Evolutionary conservation across 2,797 vertebrate genomes (phyloP), one percentile per base, ranked within the genome.

Genomic region (Falco concolor): DNA sequence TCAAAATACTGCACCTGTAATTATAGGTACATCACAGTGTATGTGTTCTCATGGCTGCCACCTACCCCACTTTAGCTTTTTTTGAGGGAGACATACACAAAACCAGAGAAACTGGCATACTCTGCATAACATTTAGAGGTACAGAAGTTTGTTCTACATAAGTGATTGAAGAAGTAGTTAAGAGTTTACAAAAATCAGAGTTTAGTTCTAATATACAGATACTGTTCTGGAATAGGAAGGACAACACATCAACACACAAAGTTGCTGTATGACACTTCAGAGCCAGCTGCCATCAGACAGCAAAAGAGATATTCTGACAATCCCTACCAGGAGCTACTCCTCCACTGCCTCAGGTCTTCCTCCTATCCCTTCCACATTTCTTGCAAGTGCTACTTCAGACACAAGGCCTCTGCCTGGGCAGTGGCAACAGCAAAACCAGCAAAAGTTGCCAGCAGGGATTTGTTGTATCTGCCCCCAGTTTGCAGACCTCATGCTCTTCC

Each of bases 51-150:
- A 28, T 5, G 44, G 15, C 27, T 14, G 54, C 11, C 32, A 8
- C 30, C 4, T 8, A 5, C 2, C 3, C 2, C 10, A 28, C 38
- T 6, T 21, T 8, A 6, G 0, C 9, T 56, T 7, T 28, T 65
- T 52, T 49, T 57, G 27, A 54, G 50, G 21, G 7, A 80, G 60
- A 65, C 10, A 23, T 6, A 47, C 2, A 19, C 2, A 68, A 19
- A 54, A 5, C 40, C 23, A 84, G 13, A 56, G 7, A 65, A 32
- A 49, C 45, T 79, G 24, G 30, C 27, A 61, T 18, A 61, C 34
- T 1, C 2, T 2, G 3, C 13, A 8, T 10, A 75, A 28, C 6
- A 17, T 10, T 52, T 30, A 52, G 59, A 65, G 30, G 13, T 77
- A 57, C 4, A 63, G 17, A 52, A 87, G 32, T 5, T 57, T 32